Percentiles rank a stretch among this genome's conserved stretches.
These are phyloP conservation scores for Zaprionus capensis DNA, from an alignment of 1,140 invertebrate species.

Conservation along the genomic window DNA sequence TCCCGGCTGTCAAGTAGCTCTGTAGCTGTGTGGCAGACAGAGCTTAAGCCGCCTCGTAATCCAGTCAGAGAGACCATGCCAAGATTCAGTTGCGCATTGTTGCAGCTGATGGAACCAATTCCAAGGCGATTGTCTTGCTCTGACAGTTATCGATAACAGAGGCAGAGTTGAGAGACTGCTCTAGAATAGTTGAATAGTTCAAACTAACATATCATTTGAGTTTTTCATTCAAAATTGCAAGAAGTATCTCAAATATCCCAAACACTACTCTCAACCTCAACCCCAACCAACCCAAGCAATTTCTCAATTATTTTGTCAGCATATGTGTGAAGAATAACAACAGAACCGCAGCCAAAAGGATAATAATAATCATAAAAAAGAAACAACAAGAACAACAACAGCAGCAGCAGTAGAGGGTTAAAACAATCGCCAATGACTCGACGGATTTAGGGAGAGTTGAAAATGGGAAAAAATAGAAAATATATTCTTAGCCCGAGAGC, in stretches of 20 bases:
- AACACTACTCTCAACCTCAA: not conserved
- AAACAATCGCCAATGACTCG: constrained; percentile 76
- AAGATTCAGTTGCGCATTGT: constrained; percentile 32
- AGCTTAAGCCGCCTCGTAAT: constrained; percentile 48
- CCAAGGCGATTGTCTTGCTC: constrained; percentile 23
- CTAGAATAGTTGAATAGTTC: too few species aligned
- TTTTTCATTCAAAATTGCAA: not conserved
- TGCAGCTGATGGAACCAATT: constrained; percentile 36
- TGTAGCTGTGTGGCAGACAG: constrained; percentile 22
- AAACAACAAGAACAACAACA: constrained; percentile 15
- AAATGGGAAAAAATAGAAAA: constrained; percentile 41
- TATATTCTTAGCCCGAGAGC: constrained; percentile 30
- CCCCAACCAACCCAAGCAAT: constrained; percentile 14
- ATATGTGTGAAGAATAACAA: constrained; percentile 78
- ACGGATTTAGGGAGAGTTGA: constrained; percentile 57
- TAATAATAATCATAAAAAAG: constrained; percentile 75
- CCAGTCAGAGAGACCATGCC: constrained; percentile 26
- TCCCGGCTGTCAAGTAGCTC: constrained; percentile 51
- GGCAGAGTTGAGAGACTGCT: not conserved
- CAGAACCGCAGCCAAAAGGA: constrained; percentile 61
- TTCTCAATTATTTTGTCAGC: constrained; percentile 78
- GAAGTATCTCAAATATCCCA: not conserved
- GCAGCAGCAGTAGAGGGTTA: constrained; percentile 36
- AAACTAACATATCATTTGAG: too few species aligned
- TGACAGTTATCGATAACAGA: constrained; percentile 26